Base-by-base conservation (phyloP, 2,888 invertebrate species). In the Drosophila greeni region DNA sequence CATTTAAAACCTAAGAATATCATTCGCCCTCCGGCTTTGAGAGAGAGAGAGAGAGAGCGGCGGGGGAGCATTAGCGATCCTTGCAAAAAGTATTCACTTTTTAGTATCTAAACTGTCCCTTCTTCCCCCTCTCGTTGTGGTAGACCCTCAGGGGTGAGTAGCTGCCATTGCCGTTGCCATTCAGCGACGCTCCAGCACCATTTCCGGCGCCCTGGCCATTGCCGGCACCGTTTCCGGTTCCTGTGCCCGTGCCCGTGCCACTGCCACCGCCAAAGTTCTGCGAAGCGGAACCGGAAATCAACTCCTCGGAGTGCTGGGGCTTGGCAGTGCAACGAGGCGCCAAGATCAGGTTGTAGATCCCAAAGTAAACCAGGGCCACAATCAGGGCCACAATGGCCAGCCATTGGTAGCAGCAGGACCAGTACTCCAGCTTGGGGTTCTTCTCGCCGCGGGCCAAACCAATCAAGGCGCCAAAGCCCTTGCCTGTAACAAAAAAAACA, bases 51-150 rank as follows among this genome's bases (percentile, higher is more conserved):
- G 24, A 37, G 62, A 23, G 40, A n/a, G n/a, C n/a, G n/a, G 39
- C 39, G 20, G 51, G 18, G 64, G 51, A 51, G 31, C 56, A 42
- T 56, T 56, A 23, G 34, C 42, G 55, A 56, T 56, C 53, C 55
- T 16, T 52, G 55, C 36, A 37, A 47, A 37, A 33, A 51, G 29
- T 20, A 31, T 20, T 29, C 12, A n/a, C 3, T 43, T 20, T 14
- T 91, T 91, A 95, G 88, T 95, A 95, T 87, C 94, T 92, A 90
- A 95, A 95, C 86, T 95, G 94, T 66, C 94, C 94, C 88, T 95
- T 95, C 85, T 92, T 92, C 69, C 94, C 94, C 82, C 94, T 91
- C 82, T 94, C 94, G 85, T 95, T 95, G 88, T 95, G 95, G 85
- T 95, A 95, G 12, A 95, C 94, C 76, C 94, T 90, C 86, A 95